These are phyloP conservation scores for Alectura lathami DNA, from an alignment of 2,113 vertebrate species.

Conservation along the genomic window DNA sequence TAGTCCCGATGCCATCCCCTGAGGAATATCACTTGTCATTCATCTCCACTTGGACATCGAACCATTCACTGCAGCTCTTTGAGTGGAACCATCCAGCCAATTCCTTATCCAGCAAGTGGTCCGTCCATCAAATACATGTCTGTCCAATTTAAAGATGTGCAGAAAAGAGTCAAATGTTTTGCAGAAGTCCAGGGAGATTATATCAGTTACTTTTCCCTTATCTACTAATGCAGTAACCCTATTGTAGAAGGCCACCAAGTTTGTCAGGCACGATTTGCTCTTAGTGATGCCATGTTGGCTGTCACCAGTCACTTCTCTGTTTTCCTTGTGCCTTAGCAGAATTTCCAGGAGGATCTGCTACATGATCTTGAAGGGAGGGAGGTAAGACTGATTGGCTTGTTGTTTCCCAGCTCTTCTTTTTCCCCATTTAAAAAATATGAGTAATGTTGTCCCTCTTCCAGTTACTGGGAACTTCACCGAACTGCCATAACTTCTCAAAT, in stretches of 20 bases:
- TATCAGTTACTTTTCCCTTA: neutral
- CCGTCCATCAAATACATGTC: neutral
- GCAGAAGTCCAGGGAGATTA: neutral
- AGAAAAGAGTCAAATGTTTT: neutral
- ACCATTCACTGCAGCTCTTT: too few relatives aligned
- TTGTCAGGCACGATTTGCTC: neutral
- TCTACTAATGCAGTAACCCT: neutral
- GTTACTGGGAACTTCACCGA: neutral
- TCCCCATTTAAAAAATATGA: too few relatives aligned
- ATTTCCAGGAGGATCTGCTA: neutral
- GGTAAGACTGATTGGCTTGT: neutral
- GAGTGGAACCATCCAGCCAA: neutral
- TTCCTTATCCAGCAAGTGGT: neutral
- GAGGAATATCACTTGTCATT: neutral
- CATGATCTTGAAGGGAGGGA: neutral
- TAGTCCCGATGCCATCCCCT: neutral
- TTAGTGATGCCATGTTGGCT: neutral
- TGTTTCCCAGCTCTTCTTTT: neutral
- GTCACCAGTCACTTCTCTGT: neutral
- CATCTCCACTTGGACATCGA: neutral
- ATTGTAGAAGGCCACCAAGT: neutral
- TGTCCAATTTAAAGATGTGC: neutral
- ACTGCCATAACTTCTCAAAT: neutral
- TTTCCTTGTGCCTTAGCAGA: neutral
- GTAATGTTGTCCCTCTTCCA: too few relatives aligned